Evolutionary conservation across 2,113 vertebrate genomes (phyloP).

Genomic region (Charadrius vociferus): DNA sequence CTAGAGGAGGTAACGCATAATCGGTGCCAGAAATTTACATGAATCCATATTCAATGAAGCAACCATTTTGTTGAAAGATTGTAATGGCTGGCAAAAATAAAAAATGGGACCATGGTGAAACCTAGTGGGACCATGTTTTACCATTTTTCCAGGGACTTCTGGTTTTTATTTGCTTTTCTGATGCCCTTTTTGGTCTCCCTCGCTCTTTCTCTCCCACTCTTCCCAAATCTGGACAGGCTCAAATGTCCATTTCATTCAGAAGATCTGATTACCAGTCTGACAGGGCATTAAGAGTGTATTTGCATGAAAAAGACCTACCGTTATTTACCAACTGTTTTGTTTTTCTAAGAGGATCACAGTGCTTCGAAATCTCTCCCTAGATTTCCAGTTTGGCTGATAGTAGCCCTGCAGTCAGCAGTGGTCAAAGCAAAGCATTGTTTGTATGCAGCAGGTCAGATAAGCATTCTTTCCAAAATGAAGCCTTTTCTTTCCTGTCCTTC

Average conservation of each 20-base stretch:
- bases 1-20: conserved; percentile 38
- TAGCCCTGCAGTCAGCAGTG: background rate
- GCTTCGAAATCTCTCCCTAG: background rate
- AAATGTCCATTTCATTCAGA: background rate
- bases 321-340: background rate
- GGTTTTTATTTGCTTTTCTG: background rate
- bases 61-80: conserved; percentile 45
- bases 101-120: background rate
- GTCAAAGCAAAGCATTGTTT: conserved; percentile 21
- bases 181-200: background rate
- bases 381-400: background rate
- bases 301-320: conserved; percentile 6
- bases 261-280: background rate
- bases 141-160: background rate
- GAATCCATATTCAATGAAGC: conserved; percentile 56
- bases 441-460: conserved; percentile 48
- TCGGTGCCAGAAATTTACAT: conserved; percentile 65
- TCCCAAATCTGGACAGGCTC: background rate
- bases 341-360: background rate
- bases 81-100: conserved; percentile 21
- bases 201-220: background rate
- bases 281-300: background rate
- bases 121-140: background rate
- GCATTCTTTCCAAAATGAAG: conserved; percentile 52
- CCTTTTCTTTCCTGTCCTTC: conserved; percentile 39